phyloP scores from a whole-genome alignment of 2,888 invertebrate genomes.

The Gymnocheta viridis region DNA sequence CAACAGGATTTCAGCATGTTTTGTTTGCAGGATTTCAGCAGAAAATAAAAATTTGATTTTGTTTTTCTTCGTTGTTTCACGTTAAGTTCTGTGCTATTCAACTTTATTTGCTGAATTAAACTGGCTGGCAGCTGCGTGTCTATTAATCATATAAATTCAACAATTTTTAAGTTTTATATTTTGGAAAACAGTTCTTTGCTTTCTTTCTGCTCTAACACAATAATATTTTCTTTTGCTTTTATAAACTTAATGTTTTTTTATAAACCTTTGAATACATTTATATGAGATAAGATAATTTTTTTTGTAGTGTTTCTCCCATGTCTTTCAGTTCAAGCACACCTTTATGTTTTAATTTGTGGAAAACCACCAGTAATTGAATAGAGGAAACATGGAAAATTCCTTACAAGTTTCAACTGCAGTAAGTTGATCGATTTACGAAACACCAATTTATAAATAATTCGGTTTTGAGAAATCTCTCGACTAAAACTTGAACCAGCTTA shows the following conservation, averaged over 20 bases:
- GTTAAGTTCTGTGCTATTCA: neutral
- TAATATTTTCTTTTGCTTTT: slow-evolving; percentile 17
- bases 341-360: neutral
- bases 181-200: neutral
- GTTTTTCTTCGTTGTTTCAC: slow-evolving; percentile 18
- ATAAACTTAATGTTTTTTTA: slow-evolving; percentile 11
- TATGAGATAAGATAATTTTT: neutral
- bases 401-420: too few species aligned
- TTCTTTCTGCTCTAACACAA: neutral
- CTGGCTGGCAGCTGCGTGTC: slow-evolving; percentile 37
- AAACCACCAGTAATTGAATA: too few species aligned
- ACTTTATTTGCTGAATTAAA: slow-evolving; percentile 38
- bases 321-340: neutral
- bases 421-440: too few species aligned
- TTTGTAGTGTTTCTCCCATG: neutral
- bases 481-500: too few species aligned
- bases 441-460: too few species aligned
- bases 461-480: too few species aligned
- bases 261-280: neutral
- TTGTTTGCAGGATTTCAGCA: slow-evolving; percentile 50
- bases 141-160: neutral
- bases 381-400: too few species aligned
- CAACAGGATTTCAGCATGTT: slow-evolving; percentile 50
- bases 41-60: slow-evolving; percentile 64
- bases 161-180: slow-evolving; percentile 14